These are phyloP conservation scores for Delphinus delphis DNA, from an alignment of 2,113 vertebrate genomes.

Conservation along the genomic window DNA sequence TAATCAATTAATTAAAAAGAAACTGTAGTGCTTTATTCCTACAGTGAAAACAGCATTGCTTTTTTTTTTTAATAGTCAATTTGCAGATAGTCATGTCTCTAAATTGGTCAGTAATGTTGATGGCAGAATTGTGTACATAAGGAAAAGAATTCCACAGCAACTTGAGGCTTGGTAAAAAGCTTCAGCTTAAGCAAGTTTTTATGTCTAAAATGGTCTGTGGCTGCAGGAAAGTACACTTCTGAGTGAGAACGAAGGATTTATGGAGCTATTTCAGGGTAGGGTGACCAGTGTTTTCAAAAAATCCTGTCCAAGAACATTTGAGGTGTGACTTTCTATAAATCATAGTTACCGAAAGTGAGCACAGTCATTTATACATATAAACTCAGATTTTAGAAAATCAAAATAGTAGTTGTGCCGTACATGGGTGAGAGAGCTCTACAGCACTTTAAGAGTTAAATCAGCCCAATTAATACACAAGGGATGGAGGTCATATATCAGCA, in stretches of 20 bases:
- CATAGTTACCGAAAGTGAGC: background rate
- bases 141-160: slow-evolving; percentile 5
- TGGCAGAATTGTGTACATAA: background rate
- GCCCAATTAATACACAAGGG: background rate
- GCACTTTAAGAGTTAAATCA: slow-evolving; percentile 51
- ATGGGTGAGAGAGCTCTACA: background rate
- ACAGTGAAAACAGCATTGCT: background rate
- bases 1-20: background rate
- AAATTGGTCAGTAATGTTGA: slow-evolving; percentile 3
- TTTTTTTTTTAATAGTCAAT: background rate
- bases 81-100: slow-evolving; percentile 31
- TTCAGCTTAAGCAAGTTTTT: slow-evolving; percentile 54
- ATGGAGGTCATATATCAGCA: background rate
- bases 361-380: slow-evolving; percentile 5
- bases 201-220: background rate
- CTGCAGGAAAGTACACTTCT: slow-evolving; percentile 25
- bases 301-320: slow-evolving; percentile 21
- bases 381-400: slow-evolving; percentile 25
- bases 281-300: background rate
- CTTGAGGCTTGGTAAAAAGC: slow-evolving; percentile 35
- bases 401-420: background rate
- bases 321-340: slow-evolving; percentile 55
- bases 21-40: background rate
- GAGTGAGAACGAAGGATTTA: slow-evolving; percentile 55
- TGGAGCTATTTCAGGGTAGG: slow-evolving; percentile 22